Evolutionary conservation across 2,888 invertebrate species (phyloP), one percentile per base, ranked within the genome.

Genomic region (Drosophila tripunctata): DNA sequence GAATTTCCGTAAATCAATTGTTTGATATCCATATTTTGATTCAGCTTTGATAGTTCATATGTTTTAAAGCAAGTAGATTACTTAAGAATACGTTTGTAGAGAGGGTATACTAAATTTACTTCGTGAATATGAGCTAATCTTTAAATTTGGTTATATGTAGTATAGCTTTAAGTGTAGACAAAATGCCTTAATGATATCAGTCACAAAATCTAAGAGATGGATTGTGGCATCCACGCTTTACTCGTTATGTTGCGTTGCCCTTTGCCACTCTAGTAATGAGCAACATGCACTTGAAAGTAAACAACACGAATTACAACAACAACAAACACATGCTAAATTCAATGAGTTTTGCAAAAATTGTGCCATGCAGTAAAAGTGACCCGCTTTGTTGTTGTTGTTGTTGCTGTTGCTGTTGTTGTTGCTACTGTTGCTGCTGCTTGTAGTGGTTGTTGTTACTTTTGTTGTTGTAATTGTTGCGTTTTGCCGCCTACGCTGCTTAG

Each of bases 381-480:
- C 21, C 44, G 56, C 41, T 19, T 31, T 69, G 57, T 36, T 51
- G 14, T 19, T 48, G n/a, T 52, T 27, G 21, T 71, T 73, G 75
- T 67, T 79, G 80, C 62, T 51, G 31, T 10, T 66, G 24, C 45
- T 61, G 45, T 22, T 68, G 52, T 30, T 52, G 10, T 27, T 55
- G n/a, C 54, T 35, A 19, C 21, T 54, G 40, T 24, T 35, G 35
- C 33, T 69, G 30, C 50, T 45, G 61, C 62, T 62, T 56, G 30
- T 65, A n/a, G 10, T 27, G 10, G 3, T 4, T 21, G 21, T 21
- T 21, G 3, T 47, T 45, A 17, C 7, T 36, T 17, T 47, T 57
- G 38, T 58, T 82, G 66, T 68, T 81, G 75, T 76, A 67, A 85
- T 74, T 75, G 84, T 75, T 83, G 87, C 69, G 71, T 77, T 64